Conservation (phyloP, 2,888 invertebrate genomes). For the Nephrotoma appendiculata region DNA sequence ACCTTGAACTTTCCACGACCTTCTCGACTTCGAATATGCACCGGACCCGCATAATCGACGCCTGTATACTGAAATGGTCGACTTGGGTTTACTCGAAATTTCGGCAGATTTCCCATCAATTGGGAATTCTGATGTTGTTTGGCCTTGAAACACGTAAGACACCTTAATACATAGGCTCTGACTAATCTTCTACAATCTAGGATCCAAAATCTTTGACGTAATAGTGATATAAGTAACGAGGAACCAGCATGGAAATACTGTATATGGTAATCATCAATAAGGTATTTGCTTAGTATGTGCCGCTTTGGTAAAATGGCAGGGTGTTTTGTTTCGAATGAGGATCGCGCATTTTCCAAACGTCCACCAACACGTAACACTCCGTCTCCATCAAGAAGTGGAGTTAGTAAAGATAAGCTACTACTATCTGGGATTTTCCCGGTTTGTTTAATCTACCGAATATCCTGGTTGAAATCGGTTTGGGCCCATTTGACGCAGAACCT, state of each 20-base stretch:
- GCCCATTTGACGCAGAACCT: too few relatives aligned
- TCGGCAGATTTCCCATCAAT: background rate
- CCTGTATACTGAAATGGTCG: background rate
- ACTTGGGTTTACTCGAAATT: background rate
- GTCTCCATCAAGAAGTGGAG: background rate
- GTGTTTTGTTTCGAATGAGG: background rate
- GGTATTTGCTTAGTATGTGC: background rate
- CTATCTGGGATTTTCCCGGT: too few relatives aligned
- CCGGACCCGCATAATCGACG: background rate
- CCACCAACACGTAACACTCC: background rate
- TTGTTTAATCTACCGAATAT: too few relatives aligned
- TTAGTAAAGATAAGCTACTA: background rate
- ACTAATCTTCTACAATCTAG: background rate
- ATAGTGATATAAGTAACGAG: background rate
- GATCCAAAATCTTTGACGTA: background rate
- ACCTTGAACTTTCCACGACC: background rate
- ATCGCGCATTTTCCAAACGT: background rate
- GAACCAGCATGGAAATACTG: background rate
- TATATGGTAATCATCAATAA: background rate
- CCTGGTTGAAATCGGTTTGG: too few relatives aligned
- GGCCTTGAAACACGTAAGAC: background rate
- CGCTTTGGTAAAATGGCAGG: background rate
- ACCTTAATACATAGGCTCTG: background rate
- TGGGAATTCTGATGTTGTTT: background rate
- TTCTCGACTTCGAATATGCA: background rate